A percentile compares a stretch with the other conserved stretches of the same genome.
These are phyloP conservation scores for Didymodactylos carnosus DNA, from an alignment of 2,888 invertebrate genomes.

Conservation along the genomic window DNA sequence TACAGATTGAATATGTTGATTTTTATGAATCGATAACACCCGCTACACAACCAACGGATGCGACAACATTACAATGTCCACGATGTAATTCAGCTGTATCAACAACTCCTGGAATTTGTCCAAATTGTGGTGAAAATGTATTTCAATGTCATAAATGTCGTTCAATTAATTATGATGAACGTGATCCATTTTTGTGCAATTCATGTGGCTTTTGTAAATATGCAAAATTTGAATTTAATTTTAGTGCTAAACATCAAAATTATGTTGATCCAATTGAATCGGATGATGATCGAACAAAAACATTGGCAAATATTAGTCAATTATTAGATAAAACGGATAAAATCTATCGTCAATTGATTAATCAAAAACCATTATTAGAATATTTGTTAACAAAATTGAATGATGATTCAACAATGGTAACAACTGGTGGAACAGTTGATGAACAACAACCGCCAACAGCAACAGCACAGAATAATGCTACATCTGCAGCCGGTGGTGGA, in stretches of 20 bases:
- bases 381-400: constrained; percentile 60
- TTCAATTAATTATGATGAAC: constrained; percentile 94
- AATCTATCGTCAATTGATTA: constrained; percentile 62
- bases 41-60: constrained; percentile 58
- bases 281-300: constrained; percentile 78
- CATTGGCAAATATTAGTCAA: constrained; percentile 68
- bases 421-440: neutral
- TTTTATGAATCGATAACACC: constrained; percentile 83
- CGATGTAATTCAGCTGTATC: constrained; percentile 87
- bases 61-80: constrained; percentile 59
- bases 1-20: constrained; percentile 94
- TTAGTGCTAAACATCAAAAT: constrained; percentile 72
- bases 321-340: constrained; percentile 79
- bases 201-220: constrained; percentile 98
- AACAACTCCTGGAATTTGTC: constrained; percentile 87
- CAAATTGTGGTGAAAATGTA: constrained; percentile 89
- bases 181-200: constrained; percentile 93
- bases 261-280: constrained; percentile 91
- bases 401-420: constrained; percentile 37
- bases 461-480: neutral
- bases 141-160: constrained; percentile 96
- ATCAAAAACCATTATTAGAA: constrained; percentile 70
- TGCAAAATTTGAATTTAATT: constrained; percentile 86
- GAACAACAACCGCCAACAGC: neutral
- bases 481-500: neutral